Base-by-base conservation (phyloP, 2,113 vertebrate species). In the Xiphophorus couchianus region DNA sequence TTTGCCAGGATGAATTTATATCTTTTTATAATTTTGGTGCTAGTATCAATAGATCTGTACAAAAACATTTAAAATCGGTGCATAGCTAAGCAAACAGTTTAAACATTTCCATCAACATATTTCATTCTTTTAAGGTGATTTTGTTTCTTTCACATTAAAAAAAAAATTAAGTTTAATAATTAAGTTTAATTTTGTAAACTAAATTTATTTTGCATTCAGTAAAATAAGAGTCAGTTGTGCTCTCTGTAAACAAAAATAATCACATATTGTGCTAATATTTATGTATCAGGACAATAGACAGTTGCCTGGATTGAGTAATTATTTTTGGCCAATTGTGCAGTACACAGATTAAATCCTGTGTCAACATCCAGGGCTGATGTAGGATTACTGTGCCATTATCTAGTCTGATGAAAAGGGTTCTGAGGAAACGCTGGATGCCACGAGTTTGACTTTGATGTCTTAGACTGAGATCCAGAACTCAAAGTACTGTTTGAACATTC, bases 401-500 rank as follows among this genome's bases (percentile, higher is more conserved):
- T 58, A 10, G 51, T 58, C 51, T 58, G 51, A 58, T 58, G 51
- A 58, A 58, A n/a, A 11, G 22, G 51, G 0, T 58, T 58, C 51
- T n/a, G 25, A 58, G 51, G 25, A 58, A 58, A 58, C 51, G 25
- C 1, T 58, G 51, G 22, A 58, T 58, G 44, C 44, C 44, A 48
- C 17, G 44, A 48, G 44, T 62, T 35, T n/a, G 51, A 35, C 37
- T 66, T 37, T 66, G 22, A 71, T 42, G 58, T 51, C 62, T 67
- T 30, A 33, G 8, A 51, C 10, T 44, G 30, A n/a, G 35, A 73
- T 63, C 39, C 7, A 37, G 19, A 48, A 62, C 15, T 60, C 73
- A 33, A 79, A 70, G 39, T 42, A 58, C 68, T 39, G 37, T n/a
- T 27, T 31, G 51, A 58, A 58, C 51, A 58, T 58, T n/a, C 51